Percentiles rank a stretch among this genome's conserved stretches.
Conservation (phyloP, 2,888 invertebrate genomes). For the Autographa pulchrina region DNA sequence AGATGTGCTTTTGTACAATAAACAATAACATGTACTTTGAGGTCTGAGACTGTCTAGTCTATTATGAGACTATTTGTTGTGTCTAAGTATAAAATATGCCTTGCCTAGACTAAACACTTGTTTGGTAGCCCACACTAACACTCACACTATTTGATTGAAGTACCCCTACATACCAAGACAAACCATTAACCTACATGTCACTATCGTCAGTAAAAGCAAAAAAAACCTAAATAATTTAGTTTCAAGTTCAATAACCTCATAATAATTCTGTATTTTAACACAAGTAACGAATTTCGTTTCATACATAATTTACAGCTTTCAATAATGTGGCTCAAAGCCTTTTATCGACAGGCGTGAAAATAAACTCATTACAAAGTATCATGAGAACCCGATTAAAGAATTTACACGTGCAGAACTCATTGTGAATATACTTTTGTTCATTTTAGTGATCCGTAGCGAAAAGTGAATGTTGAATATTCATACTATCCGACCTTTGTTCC, state of each 20-base stretch:
- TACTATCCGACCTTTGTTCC: neutral
- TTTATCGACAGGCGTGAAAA: slow-evolving; percentile 63
- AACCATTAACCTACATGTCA: too few species aligned
- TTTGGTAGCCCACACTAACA: too few species aligned
- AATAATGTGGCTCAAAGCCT: slow-evolving; percentile 61
- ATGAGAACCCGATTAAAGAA: slow-evolving; percentile 60
- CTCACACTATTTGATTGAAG: too few species aligned
- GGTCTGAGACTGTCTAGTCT: too few species aligned
- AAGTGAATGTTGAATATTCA: neutral
- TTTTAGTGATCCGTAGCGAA: slow-evolving; percentile 17
- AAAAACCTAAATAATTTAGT: neutral
- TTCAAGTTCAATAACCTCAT: neutral
- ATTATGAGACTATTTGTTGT: too few species aligned
- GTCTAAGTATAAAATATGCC: too few species aligned
- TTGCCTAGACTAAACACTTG: too few species aligned
- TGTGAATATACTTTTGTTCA: slow-evolving; percentile 44
- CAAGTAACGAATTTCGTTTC: slow-evolving; percentile 39
- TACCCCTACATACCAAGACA: too few species aligned
- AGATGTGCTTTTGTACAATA: too few species aligned
- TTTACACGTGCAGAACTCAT: slow-evolving; percentile 52
- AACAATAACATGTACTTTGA: too few species aligned
- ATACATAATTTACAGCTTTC: slow-evolving; percentile 61
- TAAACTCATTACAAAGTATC: slow-evolving; percentile 70
- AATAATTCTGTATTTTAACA: slow-evolving; percentile 25
- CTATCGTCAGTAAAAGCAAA: too few species aligned